phyloP scores from a whole-genome alignment of 2,888 invertebrate species.

The Carterocephalus palaemon region DNA sequence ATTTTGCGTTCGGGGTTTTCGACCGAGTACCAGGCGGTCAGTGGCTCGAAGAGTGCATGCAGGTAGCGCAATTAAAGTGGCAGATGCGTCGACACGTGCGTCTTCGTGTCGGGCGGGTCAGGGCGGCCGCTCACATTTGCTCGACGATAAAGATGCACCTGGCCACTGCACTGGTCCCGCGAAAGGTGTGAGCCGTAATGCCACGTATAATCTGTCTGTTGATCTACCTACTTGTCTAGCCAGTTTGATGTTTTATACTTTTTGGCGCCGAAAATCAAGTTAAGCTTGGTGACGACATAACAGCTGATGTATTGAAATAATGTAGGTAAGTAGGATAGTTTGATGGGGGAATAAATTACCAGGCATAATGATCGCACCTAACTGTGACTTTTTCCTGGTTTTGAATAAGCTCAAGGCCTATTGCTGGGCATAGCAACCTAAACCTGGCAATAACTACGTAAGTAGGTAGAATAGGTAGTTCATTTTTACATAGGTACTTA shows the following conservation, averaged over 20 bases:
- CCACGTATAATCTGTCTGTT: too few relatives aligned
- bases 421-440: too few relatives aligned
- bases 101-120: conserved; percentile 32
- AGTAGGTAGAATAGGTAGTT: too few relatives aligned
- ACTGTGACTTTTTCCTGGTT: too few relatives aligned
- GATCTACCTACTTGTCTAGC: conserved; percentile 11
- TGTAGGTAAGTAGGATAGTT: too few relatives aligned
- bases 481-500: too few relatives aligned
- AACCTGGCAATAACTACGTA: too few relatives aligned
- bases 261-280: not conserved
- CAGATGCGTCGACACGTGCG: conserved; percentile 66
- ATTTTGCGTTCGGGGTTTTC: conserved; percentile 12
- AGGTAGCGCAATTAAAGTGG: conserved; percentile 49
- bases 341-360: too few relatives aligned
- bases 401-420: too few relatives aligned
- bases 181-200: conserved; percentile 19
- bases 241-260: conserved; percentile 5
- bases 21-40: conserved; percentile 36
- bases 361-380: too few relatives aligned
- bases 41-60: conserved; percentile 32
- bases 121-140: conserved; percentile 23
- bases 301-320: too few relatives aligned
- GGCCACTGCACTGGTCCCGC: conserved; percentile 5
- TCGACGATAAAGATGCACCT: conserved; percentile 20
- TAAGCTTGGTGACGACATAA: too few relatives aligned